A percentile compares a stretch with the other conserved stretches of the same genome.
These are phyloP conservation scores for Palloptera scutellata DNA, from an alignment of 2,888 invertebrate species.

Conservation along the genomic window DNA sequence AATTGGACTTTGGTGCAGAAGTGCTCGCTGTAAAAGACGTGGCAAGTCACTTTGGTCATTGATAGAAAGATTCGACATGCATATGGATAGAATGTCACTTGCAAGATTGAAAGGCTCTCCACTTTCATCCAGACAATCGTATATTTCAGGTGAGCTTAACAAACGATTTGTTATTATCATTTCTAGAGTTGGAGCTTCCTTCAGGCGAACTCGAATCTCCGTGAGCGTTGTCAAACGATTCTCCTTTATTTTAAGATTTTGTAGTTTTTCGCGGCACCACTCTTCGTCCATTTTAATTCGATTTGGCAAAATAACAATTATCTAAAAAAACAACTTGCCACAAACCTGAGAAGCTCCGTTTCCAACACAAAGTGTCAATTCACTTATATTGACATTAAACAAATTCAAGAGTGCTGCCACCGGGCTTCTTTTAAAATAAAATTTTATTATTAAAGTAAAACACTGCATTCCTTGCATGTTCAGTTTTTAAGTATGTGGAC, in stretches of 20 bases:
- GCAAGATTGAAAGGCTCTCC: slow-evolving; percentile 64
- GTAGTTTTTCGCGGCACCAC: slow-evolving; percentile 66
- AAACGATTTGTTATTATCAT: slow-evolving; percentile 59
- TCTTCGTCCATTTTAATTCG: slow-evolving; percentile 58
- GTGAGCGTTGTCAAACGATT: slow-evolving; percentile 64
- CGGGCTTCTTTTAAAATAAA: no score
- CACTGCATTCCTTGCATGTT: no score
- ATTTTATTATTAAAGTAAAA: no score
- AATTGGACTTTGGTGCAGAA: slow-evolving; percentile 71
- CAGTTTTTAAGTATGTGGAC: no score
- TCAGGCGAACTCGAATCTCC: slow-evolving; percentile 64
- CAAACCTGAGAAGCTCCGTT: neutral
- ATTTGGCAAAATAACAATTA: neutral
- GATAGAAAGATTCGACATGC: slow-evolving; percentile 71
- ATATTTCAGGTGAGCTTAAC: slow-evolving; percentile 69
- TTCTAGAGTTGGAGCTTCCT: slow-evolving; percentile 59
- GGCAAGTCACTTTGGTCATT: slow-evolving; percentile 68
- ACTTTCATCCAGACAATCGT: slow-evolving; percentile 72
- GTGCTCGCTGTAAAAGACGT: slow-evolving; percentile 69
- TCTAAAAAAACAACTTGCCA: neutral
- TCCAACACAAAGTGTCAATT: neutral
- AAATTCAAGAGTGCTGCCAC: neutral
- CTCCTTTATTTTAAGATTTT: slow-evolving; percentile 64
- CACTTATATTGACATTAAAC: slow-evolving; percentile 1
- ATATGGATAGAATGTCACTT: slow-evolving; percentile 72